phyloP scores from a whole-genome alignment of 2,113 vertebrate species.

The Protobothrops mucrosquamatus region DNA sequence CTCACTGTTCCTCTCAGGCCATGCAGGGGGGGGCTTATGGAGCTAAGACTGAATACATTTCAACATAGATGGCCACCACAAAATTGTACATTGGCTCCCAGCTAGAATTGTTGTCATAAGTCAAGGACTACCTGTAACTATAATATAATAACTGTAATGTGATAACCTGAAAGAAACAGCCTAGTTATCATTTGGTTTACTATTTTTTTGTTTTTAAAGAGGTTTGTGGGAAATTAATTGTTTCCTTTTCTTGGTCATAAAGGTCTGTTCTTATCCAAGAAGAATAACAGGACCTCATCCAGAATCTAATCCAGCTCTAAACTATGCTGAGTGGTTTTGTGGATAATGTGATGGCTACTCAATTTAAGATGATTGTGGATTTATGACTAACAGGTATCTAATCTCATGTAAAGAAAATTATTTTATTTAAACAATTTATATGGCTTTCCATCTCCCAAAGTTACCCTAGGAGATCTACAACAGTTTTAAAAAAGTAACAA shows the following conservation, averaged over 20 bases:
- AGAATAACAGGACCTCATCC: constrained; percentile 27
- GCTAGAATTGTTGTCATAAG: background rate
- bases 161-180: background rate
- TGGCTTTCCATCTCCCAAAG: background rate
- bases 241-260: background rate
- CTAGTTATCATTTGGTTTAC: background rate
- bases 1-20: too few relatives aligned
- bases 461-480: background rate
- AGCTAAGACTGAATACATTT: too few relatives aligned
- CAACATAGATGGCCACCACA: too few relatives aligned
- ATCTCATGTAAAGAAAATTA: background rate
- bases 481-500: background rate
- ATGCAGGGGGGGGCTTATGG: too few relatives aligned
- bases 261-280: constrained; percentile 32
- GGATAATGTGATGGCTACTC: background rate
- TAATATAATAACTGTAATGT: background rate
- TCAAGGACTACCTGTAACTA: background rate
- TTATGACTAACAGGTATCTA: constrained; percentile 15
- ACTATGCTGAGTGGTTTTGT: background rate
- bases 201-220: background rate
- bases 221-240: background rate
- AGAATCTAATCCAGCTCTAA: rapidly evolving
- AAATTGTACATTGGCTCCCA: too few relatives aligned
- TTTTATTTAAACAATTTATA: background rate
- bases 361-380: background rate